These are phyloP conservation scores for Ciconia boyciana DNA, from an alignment of 2,113 vertebrate genomes.

Conservation along the genomic window DNA sequence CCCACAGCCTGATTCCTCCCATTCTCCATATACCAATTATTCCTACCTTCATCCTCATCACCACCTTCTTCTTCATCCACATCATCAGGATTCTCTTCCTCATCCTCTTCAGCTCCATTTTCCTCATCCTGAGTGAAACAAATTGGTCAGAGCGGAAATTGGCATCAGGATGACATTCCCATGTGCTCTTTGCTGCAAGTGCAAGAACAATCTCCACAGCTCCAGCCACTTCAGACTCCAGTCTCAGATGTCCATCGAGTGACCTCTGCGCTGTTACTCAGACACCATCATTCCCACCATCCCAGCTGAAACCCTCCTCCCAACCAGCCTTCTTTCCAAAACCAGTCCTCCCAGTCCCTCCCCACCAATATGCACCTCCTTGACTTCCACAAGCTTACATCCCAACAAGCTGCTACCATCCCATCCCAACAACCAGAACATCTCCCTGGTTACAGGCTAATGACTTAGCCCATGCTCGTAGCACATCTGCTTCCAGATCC, in stretches of 20 bases:
- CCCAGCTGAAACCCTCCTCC: background rate
- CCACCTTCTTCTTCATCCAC: slow-evolving; percentile 75
- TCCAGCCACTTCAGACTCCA: background rate
- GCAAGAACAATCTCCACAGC: background rate
- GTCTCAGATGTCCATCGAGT: background rate
- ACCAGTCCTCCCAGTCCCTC: background rate
- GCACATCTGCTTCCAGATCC: background rate
- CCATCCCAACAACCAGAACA: background rate
- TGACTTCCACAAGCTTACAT: background rate
- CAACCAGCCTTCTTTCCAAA: background rate
- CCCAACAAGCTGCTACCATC: background rate
- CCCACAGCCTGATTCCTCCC: background rate
- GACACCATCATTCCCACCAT: background rate
- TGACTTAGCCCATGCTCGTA: background rate
- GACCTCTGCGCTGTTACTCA: background rate
- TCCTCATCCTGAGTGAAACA: slow-evolving; percentile 71
- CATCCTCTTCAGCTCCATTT: slow-evolving; percentile 78
- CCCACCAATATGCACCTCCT: background rate
- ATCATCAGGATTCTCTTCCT: slow-evolving; percentile 77
- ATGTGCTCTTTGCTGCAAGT: background rate
- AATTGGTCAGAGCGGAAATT: background rate
- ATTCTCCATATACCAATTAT: background rate
- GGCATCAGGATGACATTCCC: background rate
- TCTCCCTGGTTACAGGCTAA: background rate
- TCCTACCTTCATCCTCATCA: slow-evolving; percentile 75